Evolutionary conservation across 2,113 vertebrate genomes (phyloP).

Genomic region (Poeciliopsis prolifica): DNA sequence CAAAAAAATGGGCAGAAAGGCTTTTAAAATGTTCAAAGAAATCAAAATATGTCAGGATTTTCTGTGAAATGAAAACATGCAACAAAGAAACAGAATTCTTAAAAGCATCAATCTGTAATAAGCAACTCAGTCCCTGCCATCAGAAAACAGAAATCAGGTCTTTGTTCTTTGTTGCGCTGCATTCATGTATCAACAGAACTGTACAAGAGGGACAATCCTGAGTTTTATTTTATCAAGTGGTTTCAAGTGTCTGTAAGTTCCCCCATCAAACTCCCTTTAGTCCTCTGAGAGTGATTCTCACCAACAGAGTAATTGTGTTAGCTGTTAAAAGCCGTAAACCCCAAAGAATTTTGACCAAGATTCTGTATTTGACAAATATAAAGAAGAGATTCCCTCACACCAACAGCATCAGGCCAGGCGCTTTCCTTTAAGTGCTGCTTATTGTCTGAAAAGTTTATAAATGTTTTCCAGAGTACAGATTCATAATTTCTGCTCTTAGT

Average conservation of each 20-base stretch:
- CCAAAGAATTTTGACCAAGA: neutral
- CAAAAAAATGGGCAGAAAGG: too few relatives aligned
- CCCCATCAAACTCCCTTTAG: neutral
- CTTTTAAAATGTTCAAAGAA: neutral
- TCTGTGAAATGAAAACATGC: neutral
- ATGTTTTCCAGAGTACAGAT: neutral
- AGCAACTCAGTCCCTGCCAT: neutral
- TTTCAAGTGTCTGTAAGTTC: neutral
- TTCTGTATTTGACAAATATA: neutral
- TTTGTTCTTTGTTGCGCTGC: neutral
- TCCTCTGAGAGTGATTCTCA: neutral
- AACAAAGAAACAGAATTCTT: neutral
- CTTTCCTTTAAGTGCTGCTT: neutral
- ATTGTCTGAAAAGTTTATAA: neutral
- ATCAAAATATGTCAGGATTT: neutral
- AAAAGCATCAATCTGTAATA: neutral
- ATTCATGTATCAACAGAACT: neutral
- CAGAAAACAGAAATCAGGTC: neutral
- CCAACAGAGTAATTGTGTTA: neutral
- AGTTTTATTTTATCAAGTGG: neutral
- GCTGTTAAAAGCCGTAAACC: neutral
- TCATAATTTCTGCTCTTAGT: slow-evolving; percentile 1
- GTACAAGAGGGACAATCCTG: neutral
- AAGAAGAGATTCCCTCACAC: neutral
- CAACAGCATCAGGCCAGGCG: neutral